Percentiles rank a stretch among this genome's conserved stretches.
phyloP scores from a whole-genome alignment of 2,888 invertebrate species.

The Drosophila hawaiiensis region DNA sequence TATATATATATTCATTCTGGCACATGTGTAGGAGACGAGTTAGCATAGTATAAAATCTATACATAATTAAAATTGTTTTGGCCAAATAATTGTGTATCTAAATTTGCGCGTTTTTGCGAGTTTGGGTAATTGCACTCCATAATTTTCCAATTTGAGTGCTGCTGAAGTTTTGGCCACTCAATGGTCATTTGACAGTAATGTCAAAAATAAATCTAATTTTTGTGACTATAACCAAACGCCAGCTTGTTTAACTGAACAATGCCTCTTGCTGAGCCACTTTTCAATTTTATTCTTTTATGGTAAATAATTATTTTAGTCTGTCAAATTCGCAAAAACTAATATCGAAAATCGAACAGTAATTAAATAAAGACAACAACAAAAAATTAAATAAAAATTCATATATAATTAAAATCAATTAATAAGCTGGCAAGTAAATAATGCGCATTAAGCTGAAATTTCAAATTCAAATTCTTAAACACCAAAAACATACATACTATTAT shows the following conservation, averaged over 20 bases:
- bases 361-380: slow-evolving; percentile 17
- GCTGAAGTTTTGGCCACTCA: slow-evolving; percentile 33
- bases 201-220: slow-evolving; percentile 55
- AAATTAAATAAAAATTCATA: slow-evolving; percentile 14
- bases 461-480: slow-evolving; percentile 10
- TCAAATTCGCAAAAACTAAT: slow-evolving; percentile 51
- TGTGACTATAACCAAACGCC: not conserved
- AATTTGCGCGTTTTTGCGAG: slow-evolving; percentile 30
- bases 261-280: slow-evolving; percentile 4
- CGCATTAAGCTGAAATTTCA: slow-evolving; percentile 36
- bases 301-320: slow-evolving; percentile 49
- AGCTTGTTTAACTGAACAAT: slow-evolving; percentile 39
- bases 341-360: slow-evolving; percentile 38
- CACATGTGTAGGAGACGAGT: slow-evolving; percentile 1
- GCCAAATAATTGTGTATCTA: slow-evolving; percentile 58
- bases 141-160: slow-evolving; percentile 41
- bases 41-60: slow-evolving; percentile 43
- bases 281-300: slow-evolving; percentile 44
- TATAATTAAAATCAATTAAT: slow-evolving; percentile 57
- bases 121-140: slow-evolving; percentile 26
- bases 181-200: slow-evolving; percentile 31
- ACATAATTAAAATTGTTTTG: slow-evolving; percentile 69
- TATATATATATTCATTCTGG: not conserved
- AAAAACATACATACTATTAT: slow-evolving; percentile 38
- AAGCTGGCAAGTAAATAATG: slow-evolving; percentile 48